phyloP scores from a whole-genome alignment of 2,113 vertebrate species.

The Xiphorhynchus elegans region DNA sequence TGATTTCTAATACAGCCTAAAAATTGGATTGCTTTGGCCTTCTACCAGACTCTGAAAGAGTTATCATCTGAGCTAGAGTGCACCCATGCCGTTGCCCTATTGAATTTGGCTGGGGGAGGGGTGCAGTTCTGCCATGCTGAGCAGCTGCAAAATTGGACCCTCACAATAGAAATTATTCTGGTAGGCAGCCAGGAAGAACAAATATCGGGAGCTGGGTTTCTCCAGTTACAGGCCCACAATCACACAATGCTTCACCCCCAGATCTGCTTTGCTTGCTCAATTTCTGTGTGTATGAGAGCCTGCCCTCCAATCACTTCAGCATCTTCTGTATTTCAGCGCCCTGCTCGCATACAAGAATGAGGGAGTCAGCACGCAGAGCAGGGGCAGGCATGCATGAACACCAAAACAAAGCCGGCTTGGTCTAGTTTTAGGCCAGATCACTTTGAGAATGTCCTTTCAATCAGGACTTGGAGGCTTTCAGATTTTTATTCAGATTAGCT shows the following conservation, averaged over 20 bases:
- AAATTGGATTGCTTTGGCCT: constrained; percentile 40
- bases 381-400: constrained; percentile 9
- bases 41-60: constrained; percentile 28
- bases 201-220: constrained; percentile 33
- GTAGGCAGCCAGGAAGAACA: constrained; percentile 42
- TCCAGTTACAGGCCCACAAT: not conserved
- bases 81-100: not conserved
- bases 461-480: not conserved
- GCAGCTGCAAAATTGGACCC: constrained; percentile 40
- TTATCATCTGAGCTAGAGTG: constrained; percentile 24
- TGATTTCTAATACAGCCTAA: constrained; percentile 27
- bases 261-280: not conserved
- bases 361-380: not conserved
- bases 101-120: constrained; percentile 29
- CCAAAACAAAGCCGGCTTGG: constrained; percentile 32
- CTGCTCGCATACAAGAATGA: not conserved
- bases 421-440: not conserved
- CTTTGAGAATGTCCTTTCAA: constrained; percentile 1
- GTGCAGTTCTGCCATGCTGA: constrained; percentile 23
- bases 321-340: not conserved
- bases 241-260: not conserved
- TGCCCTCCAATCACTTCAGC: not conserved
- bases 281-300: not conserved
- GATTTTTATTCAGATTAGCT: constrained; percentile 19
- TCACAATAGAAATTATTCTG: constrained; percentile 45